These are phyloP conservation scores for Macrotis lagotis DNA, from an alignment of 2,113 vertebrate species.

Conservation along the genomic window DNA sequence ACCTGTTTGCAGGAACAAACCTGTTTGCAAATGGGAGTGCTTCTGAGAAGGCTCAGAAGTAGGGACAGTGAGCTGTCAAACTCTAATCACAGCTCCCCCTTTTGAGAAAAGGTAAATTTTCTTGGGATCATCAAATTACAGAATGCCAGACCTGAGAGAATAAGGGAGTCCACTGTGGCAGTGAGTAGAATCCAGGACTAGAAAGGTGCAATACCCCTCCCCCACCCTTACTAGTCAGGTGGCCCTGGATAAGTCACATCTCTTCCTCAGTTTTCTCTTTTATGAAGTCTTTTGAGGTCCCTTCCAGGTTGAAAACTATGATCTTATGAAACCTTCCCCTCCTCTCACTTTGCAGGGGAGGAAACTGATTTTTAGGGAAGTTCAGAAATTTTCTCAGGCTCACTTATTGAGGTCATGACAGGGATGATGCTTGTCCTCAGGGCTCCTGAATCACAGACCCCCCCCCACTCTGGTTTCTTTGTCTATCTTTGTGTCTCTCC, in stretches of 20 bases:
- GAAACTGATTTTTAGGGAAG: neutral
- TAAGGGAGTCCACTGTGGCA: neutral
- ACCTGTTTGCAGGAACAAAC: neutral
- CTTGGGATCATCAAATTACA: neutral
- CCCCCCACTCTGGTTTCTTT: neutral
- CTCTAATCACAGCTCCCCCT: neutral
- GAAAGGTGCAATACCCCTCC: neutral
- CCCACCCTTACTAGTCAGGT: neutral
- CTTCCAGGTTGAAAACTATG: neutral
- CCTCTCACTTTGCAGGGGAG: neutral
- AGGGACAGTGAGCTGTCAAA: constrained; percentile 33
- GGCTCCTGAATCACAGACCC: too few species aligned
- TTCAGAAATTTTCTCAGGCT: neutral
- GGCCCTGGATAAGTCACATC: too few species aligned
- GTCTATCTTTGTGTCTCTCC: too few species aligned
- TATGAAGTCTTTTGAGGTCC: neutral
- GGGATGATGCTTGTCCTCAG: neutral
- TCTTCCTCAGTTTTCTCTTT: too few species aligned
- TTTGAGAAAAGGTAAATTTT: neutral
- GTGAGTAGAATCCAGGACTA: neutral
- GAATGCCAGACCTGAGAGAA: neutral
- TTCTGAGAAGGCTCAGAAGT: constrained; percentile 3
- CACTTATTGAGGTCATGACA: neutral
- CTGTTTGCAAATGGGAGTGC: neutral
- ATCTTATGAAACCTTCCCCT: neutral